Base-by-base conservation (phyloP, 2,113 vertebrate genomes). In the Neodontobutis hainanensis region DNA sequence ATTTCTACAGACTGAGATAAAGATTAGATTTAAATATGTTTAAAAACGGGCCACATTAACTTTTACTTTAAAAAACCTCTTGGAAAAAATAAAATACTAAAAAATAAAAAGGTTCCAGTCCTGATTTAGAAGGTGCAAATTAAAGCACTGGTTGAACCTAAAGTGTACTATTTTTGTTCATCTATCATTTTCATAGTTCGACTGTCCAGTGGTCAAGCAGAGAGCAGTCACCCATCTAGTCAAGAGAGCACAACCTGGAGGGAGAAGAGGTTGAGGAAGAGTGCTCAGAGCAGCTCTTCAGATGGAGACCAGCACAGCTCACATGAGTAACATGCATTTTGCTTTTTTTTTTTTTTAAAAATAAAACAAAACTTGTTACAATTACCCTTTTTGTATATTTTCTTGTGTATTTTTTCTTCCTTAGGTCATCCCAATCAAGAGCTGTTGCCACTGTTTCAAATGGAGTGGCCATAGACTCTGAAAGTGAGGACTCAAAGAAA, bases 171-270 rank as follows among this genome's bases (percentile, higher is more conserved):
- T 50, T 15, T 5, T 2, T 50, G 1, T 46, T 11, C 44, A 52
- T 14, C 27, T 35, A 27, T 27, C 14, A 12, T 2, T 32, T 12
- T 55, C 34, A 55, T 32, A 92, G 91, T 92, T 15, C 87, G 87
- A 67, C 82, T 91, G 42, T 74, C 75, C 32, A 73, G 61, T 19
- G 19, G 71, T 11, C 61, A 47, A 5, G 56, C 65, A 50, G 83
- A 76, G 53, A 84, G 64, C 9, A 57, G 78, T 75, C 78, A 67
- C 4, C 75, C 56, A 12, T 84, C 75, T 32, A 74, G 64, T 42
- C 53, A 48, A 57, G 51, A 8, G 14, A 68, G 53, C 43, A 67
- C 36, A 52, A 52, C 68, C 32, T 79, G 11, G 9, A 73, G 27
- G 35, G 84, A 63, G 64, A 85, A 38, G 61, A 68, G n/a, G 42